Evolutionary conservation across 2,888 invertebrate species (phyloP), one percentile per base, ranked within the genome.

Genomic region (Amphipoea oculea): DNA sequence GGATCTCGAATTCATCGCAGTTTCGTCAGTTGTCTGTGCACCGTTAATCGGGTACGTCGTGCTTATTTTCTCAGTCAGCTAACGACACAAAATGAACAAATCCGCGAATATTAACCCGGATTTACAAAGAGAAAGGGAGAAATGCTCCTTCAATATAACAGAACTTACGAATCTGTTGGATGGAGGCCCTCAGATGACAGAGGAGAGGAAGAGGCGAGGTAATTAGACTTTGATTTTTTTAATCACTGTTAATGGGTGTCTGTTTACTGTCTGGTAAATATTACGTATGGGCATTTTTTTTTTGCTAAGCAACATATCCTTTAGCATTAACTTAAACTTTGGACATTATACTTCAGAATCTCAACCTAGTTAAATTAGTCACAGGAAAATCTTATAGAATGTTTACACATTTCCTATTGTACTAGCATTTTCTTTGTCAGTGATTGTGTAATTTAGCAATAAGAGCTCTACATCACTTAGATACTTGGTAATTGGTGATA

Each of bases 121-220:
- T 96, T 96, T 99, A 83, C 97, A 97, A 91, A 97, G 96, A 88
- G 99, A 99, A 95, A 97, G 99, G 83, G 96, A 98, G 84, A 98
- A 97, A 89, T 98, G 98, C 90, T 97, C 98, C n/a, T 98, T 99
- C 92, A 97, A 98, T 92, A 95, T 97, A 3, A 94, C 96, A 78
- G 99, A 99, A 95, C 96, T 99, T 86, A 98, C 98, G 0, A 95
- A 98, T 92, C 97, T 98, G 86, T 97, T 99, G 87, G 98, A 98
- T 95, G 99, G 99, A 11, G 98, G 98, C n/a, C 95, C 95, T 76
- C 97, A 98, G 76, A 98, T 98, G 94, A 99, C 98, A 2, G 95
- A 96, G 74, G 98, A 98, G 90, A 97, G 99, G 86, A 98, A 92
- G 81, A 95, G 94, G 86, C 93, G 95, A 94, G 97, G 97, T 97